Conservation (phyloP, 2,797 vertebrate species). For the Pampus argenteus region DNA sequence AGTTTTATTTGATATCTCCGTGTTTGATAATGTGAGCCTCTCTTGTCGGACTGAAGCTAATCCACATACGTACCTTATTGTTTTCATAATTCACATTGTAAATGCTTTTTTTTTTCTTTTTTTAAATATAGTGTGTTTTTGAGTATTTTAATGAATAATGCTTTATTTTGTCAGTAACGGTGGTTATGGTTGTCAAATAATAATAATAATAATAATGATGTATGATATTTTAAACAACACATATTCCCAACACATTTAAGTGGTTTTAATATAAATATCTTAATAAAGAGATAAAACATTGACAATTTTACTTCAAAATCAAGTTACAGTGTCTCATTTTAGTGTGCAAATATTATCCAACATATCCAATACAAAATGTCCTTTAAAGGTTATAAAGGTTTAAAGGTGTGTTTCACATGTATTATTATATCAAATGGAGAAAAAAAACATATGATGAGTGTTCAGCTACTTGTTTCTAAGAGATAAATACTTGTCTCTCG, state of each 20-base stretch:
- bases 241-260: conserved; percentile 61
- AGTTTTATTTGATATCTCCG: conserved; percentile 23
- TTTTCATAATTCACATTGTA: conserved; percentile 67
- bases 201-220: no score
- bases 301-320: conserved; percentile 31
- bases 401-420: background rate
- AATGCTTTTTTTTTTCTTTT: conserved; percentile 72
- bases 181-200: conserved; percentile 65
- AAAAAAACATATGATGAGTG: background rate
- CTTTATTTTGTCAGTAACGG: conserved; percentile 59
- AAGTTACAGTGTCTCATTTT: conserved; percentile 8
- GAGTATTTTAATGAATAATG: conserved; percentile 62
- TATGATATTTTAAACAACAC: conserved; percentile 65
- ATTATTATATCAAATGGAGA: conserved; percentile 3
- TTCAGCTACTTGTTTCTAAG: background rate
- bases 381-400: rapidly evolving
- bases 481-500: conserved; percentile 13
- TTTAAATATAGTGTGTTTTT: conserved; percentile 66
- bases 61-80: conserved; percentile 54
- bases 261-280: conserved; percentile 78
- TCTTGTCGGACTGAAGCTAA: conserved; percentile 50
- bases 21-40: conserved; percentile 43
- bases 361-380: background rate
- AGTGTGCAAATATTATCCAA: background rate
- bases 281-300: conserved; percentile 75